A percentile compares a stretch with the other conserved stretches of the same genome.
These are phyloP conservation scores for Drosophila acutilabella DNA, from an alignment of 2,888 invertebrate species.

Conservation along the genomic window DNA sequence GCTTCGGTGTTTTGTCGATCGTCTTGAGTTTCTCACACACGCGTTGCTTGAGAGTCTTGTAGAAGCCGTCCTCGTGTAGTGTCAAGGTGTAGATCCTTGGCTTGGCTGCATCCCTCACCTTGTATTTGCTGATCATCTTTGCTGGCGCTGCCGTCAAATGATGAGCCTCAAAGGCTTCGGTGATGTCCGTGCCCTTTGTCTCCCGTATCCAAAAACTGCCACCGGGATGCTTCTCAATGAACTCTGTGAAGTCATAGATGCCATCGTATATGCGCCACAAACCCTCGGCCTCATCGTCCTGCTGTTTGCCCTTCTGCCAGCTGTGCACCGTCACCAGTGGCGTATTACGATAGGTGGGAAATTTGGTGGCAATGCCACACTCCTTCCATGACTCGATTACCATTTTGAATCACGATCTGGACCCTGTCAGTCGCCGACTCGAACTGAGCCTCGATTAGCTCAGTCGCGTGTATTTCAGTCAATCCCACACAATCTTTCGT, in stretches of 20 bases:
- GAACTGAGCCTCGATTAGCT: conserved; percentile 18
- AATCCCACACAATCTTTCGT: not conserved
- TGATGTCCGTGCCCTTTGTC: conserved; percentile 92
- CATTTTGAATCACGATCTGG: conserved; percentile 46
- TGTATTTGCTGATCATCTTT: conserved; percentile 88
- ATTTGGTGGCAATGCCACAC: conserved; percentile 82
- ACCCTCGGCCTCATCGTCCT: conserved; percentile 91
- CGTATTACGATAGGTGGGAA: conserved; percentile 83
- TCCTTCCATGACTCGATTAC: conserved; percentile 81
- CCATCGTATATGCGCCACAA: conserved; percentile 91
- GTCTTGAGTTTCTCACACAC: conserved; percentile 87
- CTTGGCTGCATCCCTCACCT: conserved; percentile 87
- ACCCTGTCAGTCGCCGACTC: conserved; percentile 2
- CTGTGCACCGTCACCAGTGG: conserved; percentile 77
- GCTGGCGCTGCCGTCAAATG: conserved; percentile 88
- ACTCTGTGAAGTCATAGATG: conserved; percentile 94
- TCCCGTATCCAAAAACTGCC: conserved; percentile 91
- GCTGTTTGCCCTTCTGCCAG: conserved; percentile 89
- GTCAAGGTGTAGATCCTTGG: conserved; percentile 90
- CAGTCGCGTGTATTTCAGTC: conserved; percentile 2
- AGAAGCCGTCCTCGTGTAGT: conserved; percentile 91
- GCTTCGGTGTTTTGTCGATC: conserved; percentile 84
- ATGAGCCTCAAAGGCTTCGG: conserved; percentile 91
- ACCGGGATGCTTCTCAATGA: conserved; percentile 93
- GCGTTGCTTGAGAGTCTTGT: conserved; percentile 88